phyloP scores from a whole-genome alignment of 2,888 invertebrate genomes.

The Autographa pulchrina region DNA sequence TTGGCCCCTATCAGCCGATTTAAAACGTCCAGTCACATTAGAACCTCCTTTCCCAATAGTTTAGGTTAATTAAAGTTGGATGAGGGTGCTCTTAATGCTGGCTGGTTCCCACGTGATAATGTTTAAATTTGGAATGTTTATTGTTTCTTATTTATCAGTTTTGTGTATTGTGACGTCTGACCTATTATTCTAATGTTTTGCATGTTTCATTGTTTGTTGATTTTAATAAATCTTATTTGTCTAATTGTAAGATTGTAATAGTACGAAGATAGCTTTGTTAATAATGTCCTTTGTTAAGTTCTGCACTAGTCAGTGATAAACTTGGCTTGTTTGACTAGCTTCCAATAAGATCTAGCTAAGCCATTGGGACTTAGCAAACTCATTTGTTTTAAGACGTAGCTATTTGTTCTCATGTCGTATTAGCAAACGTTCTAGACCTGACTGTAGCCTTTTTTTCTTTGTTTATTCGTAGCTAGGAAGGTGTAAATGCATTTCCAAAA shows the following conservation, averaged over 20 bases:
- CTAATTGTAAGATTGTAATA: background rate
- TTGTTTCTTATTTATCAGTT: slow-evolving; percentile 38
- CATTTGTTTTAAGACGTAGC: slow-evolving; percentile 7
- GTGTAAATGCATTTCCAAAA: too few species aligned
- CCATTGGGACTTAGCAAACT: slow-evolving; percentile 30
- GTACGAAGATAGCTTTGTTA: background rate
- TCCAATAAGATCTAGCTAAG: slow-evolving; percentile 14
- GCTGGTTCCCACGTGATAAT: slow-evolving; percentile 63
- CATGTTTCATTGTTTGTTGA: slow-evolving; percentile 8
- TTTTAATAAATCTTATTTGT: slow-evolving; percentile 8
- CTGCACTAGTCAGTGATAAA: slow-evolving; percentile 21
- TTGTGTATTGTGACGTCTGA: background rate
- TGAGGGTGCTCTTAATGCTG: slow-evolving; percentile 48
- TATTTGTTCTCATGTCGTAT: background rate
- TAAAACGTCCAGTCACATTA: slow-evolving; percentile 62
- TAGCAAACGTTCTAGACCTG: background rate
- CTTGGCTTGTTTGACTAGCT: slow-evolving; percentile 29
- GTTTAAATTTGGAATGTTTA: slow-evolving; percentile 67
- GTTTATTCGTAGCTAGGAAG: too few species aligned
- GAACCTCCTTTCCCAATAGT: slow-evolving; percentile 44
- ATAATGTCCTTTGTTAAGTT: slow-evolving; percentile 9
- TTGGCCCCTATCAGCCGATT: slow-evolving; percentile 75
- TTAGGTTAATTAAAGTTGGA: slow-evolving; percentile 30
- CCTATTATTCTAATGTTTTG: slow-evolving; percentile 14
- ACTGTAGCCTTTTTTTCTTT: background rate